A percentile compares a stretch with the other conserved stretches of the same genome.
These are phyloP conservation scores for Trichoplusia ni DNA, from an alignment of 1,140 invertebrate species.

Conservation along the genomic window DNA sequence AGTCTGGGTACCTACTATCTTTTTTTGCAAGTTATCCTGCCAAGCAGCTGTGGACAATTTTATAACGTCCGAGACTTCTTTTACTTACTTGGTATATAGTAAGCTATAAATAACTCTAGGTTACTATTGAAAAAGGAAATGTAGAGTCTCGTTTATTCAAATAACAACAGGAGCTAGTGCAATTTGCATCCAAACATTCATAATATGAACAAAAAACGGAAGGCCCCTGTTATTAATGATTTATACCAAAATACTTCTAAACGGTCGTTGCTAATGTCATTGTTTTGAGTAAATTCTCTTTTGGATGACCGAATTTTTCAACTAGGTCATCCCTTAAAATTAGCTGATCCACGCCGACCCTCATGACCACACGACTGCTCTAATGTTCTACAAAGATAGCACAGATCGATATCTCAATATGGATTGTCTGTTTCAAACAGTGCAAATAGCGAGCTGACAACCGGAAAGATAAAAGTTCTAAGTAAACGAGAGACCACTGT, in stretches of 20 bases:
- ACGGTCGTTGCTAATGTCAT: slow-evolving; percentile 6
- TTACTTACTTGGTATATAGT: too few relatives aligned
- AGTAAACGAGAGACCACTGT: slow-evolving; percentile 38
- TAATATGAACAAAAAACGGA: too few relatives aligned
- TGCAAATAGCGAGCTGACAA: slow-evolving; percentile 34
- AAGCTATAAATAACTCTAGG: too few relatives aligned
- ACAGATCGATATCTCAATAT: slow-evolving; percentile 55
- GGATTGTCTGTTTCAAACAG: slow-evolving; percentile 41
- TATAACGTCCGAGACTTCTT: too few relatives aligned
- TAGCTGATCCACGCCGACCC: slow-evolving; percentile 47
- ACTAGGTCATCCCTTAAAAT: slow-evolving; percentile 75
- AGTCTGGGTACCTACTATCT: too few relatives aligned
- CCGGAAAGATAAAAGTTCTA: slow-evolving; percentile 38
- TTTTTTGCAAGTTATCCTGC: too few relatives aligned
- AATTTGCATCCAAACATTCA: too few relatives aligned
- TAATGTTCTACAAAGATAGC: slow-evolving; percentile 58
- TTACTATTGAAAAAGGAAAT: too few relatives aligned
- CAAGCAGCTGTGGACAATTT: too few relatives aligned
- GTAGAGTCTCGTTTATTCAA: too few relatives aligned
- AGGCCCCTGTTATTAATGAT: too few relatives aligned
- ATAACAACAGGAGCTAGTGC: too few relatives aligned
- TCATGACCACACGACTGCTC: slow-evolving; percentile 51
- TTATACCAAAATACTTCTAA: slow-evolving; percentile 6
- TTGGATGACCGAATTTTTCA: slow-evolving; percentile 66
- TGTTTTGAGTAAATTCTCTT: slow-evolving; percentile 32